These are phyloP conservation scores for Ceuthmochares aereus DNA, from an alignment of 2,113 vertebrate genomes.

Conservation along the genomic window DNA sequence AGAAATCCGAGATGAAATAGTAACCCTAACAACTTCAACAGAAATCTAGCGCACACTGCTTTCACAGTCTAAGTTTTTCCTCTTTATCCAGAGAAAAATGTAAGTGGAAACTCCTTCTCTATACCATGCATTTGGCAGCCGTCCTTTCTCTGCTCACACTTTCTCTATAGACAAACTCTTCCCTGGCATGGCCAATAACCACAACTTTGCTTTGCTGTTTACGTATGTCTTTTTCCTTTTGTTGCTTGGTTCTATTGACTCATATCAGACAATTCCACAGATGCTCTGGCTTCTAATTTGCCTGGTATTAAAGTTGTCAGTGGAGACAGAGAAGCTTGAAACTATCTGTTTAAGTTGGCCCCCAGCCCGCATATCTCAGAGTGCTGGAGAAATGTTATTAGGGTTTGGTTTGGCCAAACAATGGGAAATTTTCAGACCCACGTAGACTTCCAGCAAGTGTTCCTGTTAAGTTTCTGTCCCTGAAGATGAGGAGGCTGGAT, in stretches of 20 bases:
- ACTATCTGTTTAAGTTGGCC: conserved; percentile 22
- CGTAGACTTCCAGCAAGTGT: neutral
- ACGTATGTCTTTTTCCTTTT: neutral
- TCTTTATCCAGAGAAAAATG: neutral
- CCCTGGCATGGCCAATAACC: neutral
- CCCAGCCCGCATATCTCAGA: neutral
- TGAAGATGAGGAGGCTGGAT: neutral
- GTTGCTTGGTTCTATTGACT: neutral
- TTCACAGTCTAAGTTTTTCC: neutral
- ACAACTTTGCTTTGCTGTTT: neutral
- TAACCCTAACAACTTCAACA: neutral
- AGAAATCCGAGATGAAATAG: neutral
- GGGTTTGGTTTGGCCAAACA: conserved; percentile 9
- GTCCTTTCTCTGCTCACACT: neutral
- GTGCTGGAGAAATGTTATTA: neutral
- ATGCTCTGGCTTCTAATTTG: conserved; percentile 14
- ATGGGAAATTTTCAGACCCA: neutral
- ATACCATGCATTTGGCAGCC: neutral
- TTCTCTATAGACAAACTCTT: neutral
- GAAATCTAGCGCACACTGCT: neutral
- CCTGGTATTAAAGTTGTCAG: conserved; percentile 21
- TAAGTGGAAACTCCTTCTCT: neutral
- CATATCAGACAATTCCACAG: neutral
- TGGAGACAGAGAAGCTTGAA: conserved; percentile 13
- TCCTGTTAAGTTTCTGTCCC: neutral